These are phyloP conservation scores for Catocala sponsa DNA, from an alignment of 2,888 invertebrate genomes.

Conservation along the genomic window DNA sequence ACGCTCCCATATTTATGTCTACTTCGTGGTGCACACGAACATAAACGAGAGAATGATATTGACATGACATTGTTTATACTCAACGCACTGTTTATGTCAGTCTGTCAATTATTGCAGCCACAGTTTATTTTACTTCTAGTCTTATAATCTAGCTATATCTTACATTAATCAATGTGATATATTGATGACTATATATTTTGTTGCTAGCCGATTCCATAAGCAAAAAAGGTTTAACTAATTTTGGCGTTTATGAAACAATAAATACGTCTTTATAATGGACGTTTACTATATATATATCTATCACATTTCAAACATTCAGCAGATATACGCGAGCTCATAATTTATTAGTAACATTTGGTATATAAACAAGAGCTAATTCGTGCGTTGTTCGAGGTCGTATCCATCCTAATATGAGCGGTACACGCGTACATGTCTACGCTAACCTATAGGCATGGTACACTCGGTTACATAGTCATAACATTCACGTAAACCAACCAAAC, in stretches of 20 bases:
- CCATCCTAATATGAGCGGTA: constrained; percentile 32
- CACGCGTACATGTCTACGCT: constrained; percentile 6
- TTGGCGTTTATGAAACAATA: constrained; percentile 11
- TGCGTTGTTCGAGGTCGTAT: constrained; percentile 28
- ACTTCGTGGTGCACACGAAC: constrained; percentile 33
- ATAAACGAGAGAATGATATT: constrained; percentile 42
- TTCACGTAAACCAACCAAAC: constrained; percentile 47
- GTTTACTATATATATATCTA: constrained; percentile 10
- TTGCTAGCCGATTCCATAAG: background rate
- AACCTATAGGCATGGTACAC: constrained; percentile 20
- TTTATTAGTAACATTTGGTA: constrained; percentile 22
- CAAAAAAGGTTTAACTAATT: background rate
- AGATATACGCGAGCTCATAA: constrained; percentile 16
- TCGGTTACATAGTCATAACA: constrained; percentile 43
- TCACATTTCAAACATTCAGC: constrained; percentile 20
- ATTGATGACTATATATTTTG: background rate
- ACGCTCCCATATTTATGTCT: constrained; percentile 45
- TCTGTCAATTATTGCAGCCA: no score
- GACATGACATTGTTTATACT: constrained; percentile 31
- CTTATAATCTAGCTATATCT: background rate
- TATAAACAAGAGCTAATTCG: constrained; percentile 24
- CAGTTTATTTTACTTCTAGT: background rate
- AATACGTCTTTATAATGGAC: constrained; percentile 8
- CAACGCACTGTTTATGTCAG: background rate
- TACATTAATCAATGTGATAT: background rate